phyloP scores from a whole-genome alignment of 23 tunicate species.

The Aplidium turbinatum region DNA sequence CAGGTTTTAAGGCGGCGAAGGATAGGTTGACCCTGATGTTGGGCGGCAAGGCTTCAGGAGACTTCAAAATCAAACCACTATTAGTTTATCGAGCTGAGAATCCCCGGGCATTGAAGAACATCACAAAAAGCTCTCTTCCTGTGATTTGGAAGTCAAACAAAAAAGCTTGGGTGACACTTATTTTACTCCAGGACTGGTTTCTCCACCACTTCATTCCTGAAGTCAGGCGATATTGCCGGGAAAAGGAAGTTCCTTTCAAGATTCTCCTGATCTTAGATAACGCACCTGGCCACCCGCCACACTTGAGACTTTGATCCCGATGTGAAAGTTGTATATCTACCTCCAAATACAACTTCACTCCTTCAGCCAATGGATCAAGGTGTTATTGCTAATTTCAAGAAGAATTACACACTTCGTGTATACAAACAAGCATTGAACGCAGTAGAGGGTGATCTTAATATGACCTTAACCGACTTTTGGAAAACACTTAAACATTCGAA shows the following conservation, averaged over 20 bases:
- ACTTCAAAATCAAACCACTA: conserved; percentile 11
- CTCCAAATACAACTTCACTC: conserved; percentile 25
- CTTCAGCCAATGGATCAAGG: conserved; percentile 42
- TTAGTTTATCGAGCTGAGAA: conserved; percentile 27
- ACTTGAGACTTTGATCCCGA: conserved; percentile 11
- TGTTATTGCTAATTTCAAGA: conserved; percentile 38
- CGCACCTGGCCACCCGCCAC: conserved; percentile 49
- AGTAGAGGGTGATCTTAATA: conserved; percentile 36
- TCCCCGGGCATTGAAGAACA: conserved; percentile 24
- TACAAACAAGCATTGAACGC: conserved; percentile 23
- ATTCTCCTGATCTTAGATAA: conserved; percentile 41
- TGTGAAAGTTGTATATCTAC: conserved; percentile 26
- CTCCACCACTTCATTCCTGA: conserved; percentile 12
- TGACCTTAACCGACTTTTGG: conserved; percentile 32
- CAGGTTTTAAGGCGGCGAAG: conserved; percentile 31
- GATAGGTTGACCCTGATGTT: conserved; percentile 17
- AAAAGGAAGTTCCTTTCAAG: conserved; percentile 27
- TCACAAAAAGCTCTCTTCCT: conserved; percentile 12
- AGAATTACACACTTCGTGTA: conserved; percentile 15
- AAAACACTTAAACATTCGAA: not conserved
- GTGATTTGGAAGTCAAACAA: conserved; percentile 19
- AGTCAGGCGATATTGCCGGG: conserved; percentile 7
- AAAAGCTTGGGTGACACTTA: conserved; percentile 39
- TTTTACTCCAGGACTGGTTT: conserved; percentile 11
- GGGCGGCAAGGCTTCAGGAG: conserved; percentile 26